These are phyloP conservation scores for Patella vulgata DNA, from an alignment of 1,140 invertebrate species.

Conservation along the genomic window DNA sequence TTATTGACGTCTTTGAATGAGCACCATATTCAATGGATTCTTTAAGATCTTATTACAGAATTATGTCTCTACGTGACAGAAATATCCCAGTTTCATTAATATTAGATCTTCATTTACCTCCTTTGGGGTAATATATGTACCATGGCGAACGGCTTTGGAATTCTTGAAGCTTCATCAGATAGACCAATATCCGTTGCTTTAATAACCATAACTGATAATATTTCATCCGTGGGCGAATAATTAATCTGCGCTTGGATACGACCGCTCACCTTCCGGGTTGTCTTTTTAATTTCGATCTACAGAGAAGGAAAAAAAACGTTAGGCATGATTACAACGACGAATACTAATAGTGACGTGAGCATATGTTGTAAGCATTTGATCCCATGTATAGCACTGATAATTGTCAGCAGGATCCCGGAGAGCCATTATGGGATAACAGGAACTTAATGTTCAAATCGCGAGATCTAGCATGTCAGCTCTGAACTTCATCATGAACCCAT, in stretches of 20 bases:
- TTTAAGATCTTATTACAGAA: too few species aligned
- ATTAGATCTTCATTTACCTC: slow-evolving; percentile 20
- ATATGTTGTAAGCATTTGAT: too few species aligned
- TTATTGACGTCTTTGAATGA: too few species aligned
- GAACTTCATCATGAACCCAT: too few species aligned
- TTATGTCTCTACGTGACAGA: too few species aligned
- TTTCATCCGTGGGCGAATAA: slow-evolving; percentile 15
- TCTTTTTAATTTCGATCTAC: slow-evolving; percentile 45
- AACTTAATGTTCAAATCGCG: too few species aligned
- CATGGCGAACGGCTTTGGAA: slow-evolving; percentile 35
- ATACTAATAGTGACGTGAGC: neutral
- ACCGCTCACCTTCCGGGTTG: slow-evolving; percentile 28
- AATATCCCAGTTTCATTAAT: too few species aligned
- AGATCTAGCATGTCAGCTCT: too few species aligned
- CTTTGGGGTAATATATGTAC: slow-evolving; percentile 35
- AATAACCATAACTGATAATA: slow-evolving; percentile 25
- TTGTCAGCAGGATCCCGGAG: too few species aligned
- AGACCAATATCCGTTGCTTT: slow-evolving; percentile 26
- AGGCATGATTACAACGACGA: neutral
- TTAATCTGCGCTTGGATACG: slow-evolving; percentile 26
- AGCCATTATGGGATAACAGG: too few species aligned
- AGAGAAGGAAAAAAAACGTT: slow-evolving; percentile 1
- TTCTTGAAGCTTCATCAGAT: slow-evolving; percentile 11
- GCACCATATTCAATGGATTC: too few species aligned
- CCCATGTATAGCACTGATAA: too few species aligned